Conservation (phyloP, 2,113 vertebrate species). For the Talpa occidentalis region DNA sequence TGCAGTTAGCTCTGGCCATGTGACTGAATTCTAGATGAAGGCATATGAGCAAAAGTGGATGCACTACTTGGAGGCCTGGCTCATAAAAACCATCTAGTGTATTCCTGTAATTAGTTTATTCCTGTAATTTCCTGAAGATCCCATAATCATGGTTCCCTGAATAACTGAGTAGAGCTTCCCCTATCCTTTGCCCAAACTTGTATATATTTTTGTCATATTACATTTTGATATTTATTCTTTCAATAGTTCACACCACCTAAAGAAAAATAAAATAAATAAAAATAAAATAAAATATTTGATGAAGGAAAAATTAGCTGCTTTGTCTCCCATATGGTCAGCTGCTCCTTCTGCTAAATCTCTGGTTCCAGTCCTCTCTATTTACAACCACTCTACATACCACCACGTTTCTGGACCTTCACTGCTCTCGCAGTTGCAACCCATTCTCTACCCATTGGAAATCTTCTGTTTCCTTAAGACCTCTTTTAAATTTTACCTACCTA, state of each 20-base stretch:
- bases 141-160: not conserved
- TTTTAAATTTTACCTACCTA: not conserved
- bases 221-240: not conserved
- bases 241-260: not conserved
- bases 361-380: not conserved
- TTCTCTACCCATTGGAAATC: not conserved
- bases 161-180: not conserved
- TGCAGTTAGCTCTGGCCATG: not conserved
- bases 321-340: not conserved
- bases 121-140: not conserved
- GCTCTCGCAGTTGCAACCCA: not conserved
- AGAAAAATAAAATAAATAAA: not conserved
- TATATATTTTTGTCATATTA: not conserved
- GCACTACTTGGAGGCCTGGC: not conserved
- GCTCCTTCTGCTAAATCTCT: not conserved
- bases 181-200: not conserved
- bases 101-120: not conserved
- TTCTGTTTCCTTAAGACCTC: not conserved
- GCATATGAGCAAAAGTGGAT: not conserved
- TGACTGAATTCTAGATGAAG: not conserved
- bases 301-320: not conserved
- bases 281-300: not conserved
- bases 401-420: not conserved
- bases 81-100: not conserved
- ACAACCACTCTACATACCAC: not conserved